Base-by-base conservation (phyloP, 2,113 vertebrate genomes). In the Numida meleagris region DNA sequence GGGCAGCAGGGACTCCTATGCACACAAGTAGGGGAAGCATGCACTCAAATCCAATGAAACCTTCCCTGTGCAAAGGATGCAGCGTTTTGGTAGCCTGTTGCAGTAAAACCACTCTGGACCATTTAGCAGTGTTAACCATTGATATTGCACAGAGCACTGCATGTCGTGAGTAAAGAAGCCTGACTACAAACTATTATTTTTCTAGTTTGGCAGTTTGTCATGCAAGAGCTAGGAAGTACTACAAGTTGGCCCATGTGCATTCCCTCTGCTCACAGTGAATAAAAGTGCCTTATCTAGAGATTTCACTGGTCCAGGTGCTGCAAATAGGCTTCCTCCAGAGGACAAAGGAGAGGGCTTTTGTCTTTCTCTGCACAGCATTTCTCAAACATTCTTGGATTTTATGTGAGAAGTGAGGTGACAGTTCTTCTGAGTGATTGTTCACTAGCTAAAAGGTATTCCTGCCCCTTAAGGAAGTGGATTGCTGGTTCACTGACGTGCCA, bases 211-310 rank as follows among this genome's bases (percentile, higher is more conserved):
- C 71, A 63, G 36, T 87, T 89, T 71, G 50, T 88, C 34, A 31
- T 80, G 87, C 87, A 93, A 88, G 34, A 86, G 59, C 42, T 77
- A 43, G 85, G 89, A 91, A 88, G 61, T 58, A 14, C 10, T 83
- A 85, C 51, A 65, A 63, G 36, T 51, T 97, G 33, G 61, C 72
- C 72, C 94, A 96, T 93, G 91, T 96, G 91, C 95, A 95, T 95
- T 97, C 72, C 82, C n/a, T 82, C 55, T 51, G 63, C 63, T 31
- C 25, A 51, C 45, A 48, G 10, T 29, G 34, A 57, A 57, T 50
- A 88, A 74, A 81, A 0, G 10, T 1, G 33, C 43, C 34, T 78
- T 83, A 40, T 71, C 42, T 15, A 83, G 68, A 65, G 15, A 61
- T 88, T 71, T 85, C 36, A 33, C n/a, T 90, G 34, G 65, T 75